Evolutionary conservation across 2,113 vertebrate species (phyloP), one percentile per base, ranked within the genome.

Genomic region (Aptenodytes forsteri): DNA sequence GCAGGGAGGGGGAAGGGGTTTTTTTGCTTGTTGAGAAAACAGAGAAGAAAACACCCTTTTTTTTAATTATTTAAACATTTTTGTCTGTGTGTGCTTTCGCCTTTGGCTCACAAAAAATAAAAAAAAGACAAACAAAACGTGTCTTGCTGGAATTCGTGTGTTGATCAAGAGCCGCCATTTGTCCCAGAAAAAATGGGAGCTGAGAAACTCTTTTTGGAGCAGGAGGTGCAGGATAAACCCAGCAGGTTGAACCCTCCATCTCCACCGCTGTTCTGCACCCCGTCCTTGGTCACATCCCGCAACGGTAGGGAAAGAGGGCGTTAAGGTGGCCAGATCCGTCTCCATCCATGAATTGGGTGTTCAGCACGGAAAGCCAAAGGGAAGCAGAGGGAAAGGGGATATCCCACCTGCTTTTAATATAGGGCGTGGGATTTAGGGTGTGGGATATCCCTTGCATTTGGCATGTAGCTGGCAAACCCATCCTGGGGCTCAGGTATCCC

Each of bases 351-450:
- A 40, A 6, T 1, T 50, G 44, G 29, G 21, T 49, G 25, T 36
- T 46, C 21, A 52, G 54, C 49, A 21, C 1, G 7, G 64, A 77
- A 77, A 36, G 11, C 44, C 19, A 6, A 65, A 32, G 17, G 36
- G 34, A 65, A 66, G 36, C 36, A 27, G 26, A 32, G 23, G 27
- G 50, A 30, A 78, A 65, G 7, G 36, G 10, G 5, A 3, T 40
- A 13, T 72, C 22, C 38, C 27, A 30, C 50, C 65, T 65, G 16
- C 25, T 58, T 70, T 71, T 62, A 23, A 29, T 16, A 14, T 16
- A 36, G 20, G 26, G 8, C 0, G 2, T 2, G 3, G 56, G 36
- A 34, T 80, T 72, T 46, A 49, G 66, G 54, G 47, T 0, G 0
- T 56, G 64, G 49, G 64, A 19, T 38, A 13, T 38, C 32, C 38